A percentile compares a stretch with the other conserved stretches of the same genome.
Conservation (phyloP, 2,888 invertebrate species). For the Choreutis nemorana region DNA sequence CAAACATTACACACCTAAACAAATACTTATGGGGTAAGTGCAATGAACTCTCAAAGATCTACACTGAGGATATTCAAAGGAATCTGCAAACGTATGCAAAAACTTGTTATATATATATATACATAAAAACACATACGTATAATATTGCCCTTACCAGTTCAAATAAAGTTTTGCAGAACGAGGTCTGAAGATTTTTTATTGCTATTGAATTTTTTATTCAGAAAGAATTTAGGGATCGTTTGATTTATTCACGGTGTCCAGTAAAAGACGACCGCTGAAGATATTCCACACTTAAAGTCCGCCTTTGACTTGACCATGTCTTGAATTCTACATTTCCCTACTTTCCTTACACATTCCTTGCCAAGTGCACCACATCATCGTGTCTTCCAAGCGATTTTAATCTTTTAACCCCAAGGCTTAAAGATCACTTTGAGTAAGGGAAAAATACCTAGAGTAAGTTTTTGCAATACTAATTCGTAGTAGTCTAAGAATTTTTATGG, state of each 20-base stretch:
- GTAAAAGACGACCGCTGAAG: slow-evolving; percentile 27
- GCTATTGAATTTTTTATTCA: too few relatives aligned
- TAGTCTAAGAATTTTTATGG: slow-evolving; percentile 41
- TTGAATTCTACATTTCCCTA: slow-evolving; percentile 41
- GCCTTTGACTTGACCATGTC: slow-evolving; percentile 39
- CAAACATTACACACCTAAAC: slow-evolving; percentile 38
- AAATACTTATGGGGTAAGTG: slow-evolving; percentile 27
- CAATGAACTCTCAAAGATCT: slow-evolving; percentile 35
- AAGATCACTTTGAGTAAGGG: slow-evolving; percentile 19
- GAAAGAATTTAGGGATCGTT: too few relatives aligned
- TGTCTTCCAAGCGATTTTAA: slow-evolving; percentile 15
- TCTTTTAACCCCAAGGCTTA: slow-evolving; percentile 19
- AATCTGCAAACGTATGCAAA: too few relatives aligned
- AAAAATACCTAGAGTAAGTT: slow-evolving; percentile 32
- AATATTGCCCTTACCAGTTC: too few relatives aligned
- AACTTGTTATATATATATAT: too few relatives aligned
- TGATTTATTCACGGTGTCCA: slow-evolving; percentile 27
- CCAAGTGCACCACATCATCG: slow-evolving; percentile 14
- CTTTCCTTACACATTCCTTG: slow-evolving; percentile 24
- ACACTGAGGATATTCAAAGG: too few relatives aligned
- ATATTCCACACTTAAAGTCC: slow-evolving; percentile 42
- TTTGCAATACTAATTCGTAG: slow-evolving; percentile 51
- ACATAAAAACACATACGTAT: too few relatives aligned
- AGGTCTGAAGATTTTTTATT: too few relatives aligned
- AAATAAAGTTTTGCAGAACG: too few relatives aligned